Conservation (phyloP, 2,888 invertebrate species). For the Candidula unifasciata region DNA sequence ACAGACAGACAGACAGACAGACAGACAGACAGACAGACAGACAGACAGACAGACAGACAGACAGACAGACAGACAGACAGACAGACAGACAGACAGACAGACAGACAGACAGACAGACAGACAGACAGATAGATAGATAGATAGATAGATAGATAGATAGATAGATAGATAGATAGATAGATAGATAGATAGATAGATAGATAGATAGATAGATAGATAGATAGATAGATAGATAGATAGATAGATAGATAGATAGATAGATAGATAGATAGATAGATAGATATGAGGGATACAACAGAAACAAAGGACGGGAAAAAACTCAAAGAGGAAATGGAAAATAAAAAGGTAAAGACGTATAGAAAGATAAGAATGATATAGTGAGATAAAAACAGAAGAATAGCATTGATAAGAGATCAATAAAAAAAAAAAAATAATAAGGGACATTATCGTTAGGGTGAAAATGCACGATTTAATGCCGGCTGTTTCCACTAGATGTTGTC, state of each 20-base stretch:
- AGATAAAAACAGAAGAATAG: not conserved
- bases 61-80: slow-evolving; percentile 15
- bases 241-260: not conserved
- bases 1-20: not conserved
- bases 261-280: no score
- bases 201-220: slow-evolving; percentile 7
- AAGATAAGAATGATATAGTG: no score
- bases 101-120: slow-evolving; percentile 26
- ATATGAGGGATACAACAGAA: no score
- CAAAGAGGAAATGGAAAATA: not conserved
- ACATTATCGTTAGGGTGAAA: not conserved
- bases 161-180: slow-evolving; percentile 28
- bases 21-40: not conserved
- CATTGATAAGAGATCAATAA: not conserved
- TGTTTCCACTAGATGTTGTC: not conserved
- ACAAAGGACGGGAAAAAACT: no score
- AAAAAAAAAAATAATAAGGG: no score
- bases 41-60: not conserved
- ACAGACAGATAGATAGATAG: slow-evolving; percentile 15
- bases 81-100: slow-evolving; percentile 24
- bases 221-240: slow-evolving; percentile 23
- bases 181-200: slow-evolving; percentile 30
- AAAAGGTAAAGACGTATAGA: no score
- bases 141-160: slow-evolving; percentile 25
- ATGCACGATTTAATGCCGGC: not conserved